phyloP scores from a whole-genome alignment of 2,113 vertebrate genomes.

The Pagrus major region DNA sequence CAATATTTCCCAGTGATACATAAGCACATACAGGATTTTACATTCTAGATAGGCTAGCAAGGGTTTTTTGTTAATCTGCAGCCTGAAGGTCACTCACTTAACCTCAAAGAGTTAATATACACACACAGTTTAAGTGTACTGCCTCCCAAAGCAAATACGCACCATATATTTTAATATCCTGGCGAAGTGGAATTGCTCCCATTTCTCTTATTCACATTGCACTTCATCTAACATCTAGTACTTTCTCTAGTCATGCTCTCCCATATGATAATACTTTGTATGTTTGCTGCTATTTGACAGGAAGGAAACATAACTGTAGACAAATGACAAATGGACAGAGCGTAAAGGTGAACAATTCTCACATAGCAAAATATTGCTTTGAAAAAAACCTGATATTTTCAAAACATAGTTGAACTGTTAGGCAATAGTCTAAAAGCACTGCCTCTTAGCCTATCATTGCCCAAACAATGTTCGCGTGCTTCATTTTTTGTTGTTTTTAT shows the following conservation, averaged over 20 bases:
- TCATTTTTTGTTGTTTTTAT: background rate
- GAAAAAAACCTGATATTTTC: background rate
- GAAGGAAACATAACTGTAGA: conserved; percentile 11
- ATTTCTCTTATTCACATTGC: background rate
- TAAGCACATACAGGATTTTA: background rate
- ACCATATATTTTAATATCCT: background rate
- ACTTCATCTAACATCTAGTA: background rate
- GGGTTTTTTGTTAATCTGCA: background rate
- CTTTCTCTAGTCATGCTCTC: conserved; percentile 1
- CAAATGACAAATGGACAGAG: background rate
- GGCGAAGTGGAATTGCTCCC: background rate
- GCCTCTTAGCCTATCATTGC: conserved; percentile 24
- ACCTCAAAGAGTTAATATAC: background rate
- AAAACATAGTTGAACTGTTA: background rate
- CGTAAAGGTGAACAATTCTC: background rate
- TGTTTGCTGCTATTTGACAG: background rate
- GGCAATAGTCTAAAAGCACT: conserved; percentile 16
- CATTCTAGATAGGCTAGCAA: background rate
- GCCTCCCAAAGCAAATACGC: background rate
- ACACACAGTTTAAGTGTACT: background rate
- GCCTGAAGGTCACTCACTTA: background rate
- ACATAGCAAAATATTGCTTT: background rate
- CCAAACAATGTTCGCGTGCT: conserved; percentile 40
- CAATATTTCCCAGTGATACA: background rate
- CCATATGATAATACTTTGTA: background rate